Base-by-base conservation (phyloP, 2,888 invertebrate genomes). In the Timandra comae region DNA sequence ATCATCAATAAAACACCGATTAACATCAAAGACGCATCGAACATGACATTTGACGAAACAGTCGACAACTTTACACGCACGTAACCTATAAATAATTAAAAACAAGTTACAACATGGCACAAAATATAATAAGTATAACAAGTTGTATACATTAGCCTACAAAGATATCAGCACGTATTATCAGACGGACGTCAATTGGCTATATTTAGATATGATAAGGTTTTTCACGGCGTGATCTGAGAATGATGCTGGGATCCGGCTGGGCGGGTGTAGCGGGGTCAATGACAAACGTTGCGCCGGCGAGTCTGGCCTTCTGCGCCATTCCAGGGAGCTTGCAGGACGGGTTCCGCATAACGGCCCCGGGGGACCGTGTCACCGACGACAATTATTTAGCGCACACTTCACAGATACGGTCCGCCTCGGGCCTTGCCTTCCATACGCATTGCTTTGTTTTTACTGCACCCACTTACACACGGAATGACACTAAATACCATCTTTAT, bases 341-440 rank as follows among this genome's bases (percentile, higher is more conserved):
- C 69, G 49, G 63, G 73, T 69, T 69, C 58, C 62, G 59, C 41
- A 53, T 65, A 63, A 63, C 66, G 63, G 52, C 45, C 46, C 39
- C 38, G 48, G 47, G 54, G 56, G 56, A 56, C 58, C 56, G 57
- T 59, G 66, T 58, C 63, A 60, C 45, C 46, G 49, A 42, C 44
- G 48, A 44, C 54, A 45, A 55, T 44, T 52, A 59, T 51, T 53
- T 46, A 56, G 51, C 39, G 29, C 52, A 29, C 16, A 16, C 16
- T 16, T 6, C 6, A 16, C 16, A 16, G 16, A 16, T 16, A 16
- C 16, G 16, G 16, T 5, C 16, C 4, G 3, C 6, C 16, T 16
- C 16, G 16, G n/a, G n/a, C n/a, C n/a, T n/a, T n/a, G n/a, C n/a
- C n/a, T n/a, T n/a, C n/a, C n/a, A n/a, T n/a, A n/a, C n/a, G n/a